phyloP scores from a whole-genome alignment of 2,888 invertebrate species.

The Oligia strigilis region DNA sequence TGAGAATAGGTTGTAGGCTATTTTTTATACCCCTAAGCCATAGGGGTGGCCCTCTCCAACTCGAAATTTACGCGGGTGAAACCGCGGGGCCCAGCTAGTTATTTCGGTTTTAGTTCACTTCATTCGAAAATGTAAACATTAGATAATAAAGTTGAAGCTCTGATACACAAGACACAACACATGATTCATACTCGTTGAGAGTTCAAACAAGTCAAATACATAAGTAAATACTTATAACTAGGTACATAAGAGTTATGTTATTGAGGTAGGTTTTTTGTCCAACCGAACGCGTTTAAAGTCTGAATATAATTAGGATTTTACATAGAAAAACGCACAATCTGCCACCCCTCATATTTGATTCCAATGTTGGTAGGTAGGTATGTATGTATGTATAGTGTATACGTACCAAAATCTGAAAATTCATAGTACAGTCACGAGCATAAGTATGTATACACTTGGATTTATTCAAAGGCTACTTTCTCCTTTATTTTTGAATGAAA shows the following conservation, averaged over 20 bases:
- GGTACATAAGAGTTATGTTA: not conserved
- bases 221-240: not conserved
- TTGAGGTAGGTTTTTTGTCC: constrained; percentile 2
- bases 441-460: too few species aligned
- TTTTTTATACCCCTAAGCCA: too few species aligned
- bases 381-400: not conserved
- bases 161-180: constrained; percentile 14
- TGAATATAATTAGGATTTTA: not conserved
- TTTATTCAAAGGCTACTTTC: too few species aligned
- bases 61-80: too few species aligned
- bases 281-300: too few species aligned
- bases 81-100: too few species aligned
- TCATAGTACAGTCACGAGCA: too few species aligned
- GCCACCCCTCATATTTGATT: not conserved
- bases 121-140: constrained; percentile 22
- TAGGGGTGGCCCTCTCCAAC: too few species aligned
- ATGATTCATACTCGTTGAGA: constrained; percentile 1
- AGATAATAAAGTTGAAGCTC: constrained; percentile 12
- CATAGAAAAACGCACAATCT: not conserved
- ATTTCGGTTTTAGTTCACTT: not conserved
- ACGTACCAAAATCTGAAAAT: not conserved
- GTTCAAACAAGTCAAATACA: constrained; percentile 4
- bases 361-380: not conserved
- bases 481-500: too few species aligned
- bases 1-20: too few species aligned